Evolutionary conservation across 2,797 vertebrate genomes (phyloP).

Genomic region (Platalea minor): DNA sequence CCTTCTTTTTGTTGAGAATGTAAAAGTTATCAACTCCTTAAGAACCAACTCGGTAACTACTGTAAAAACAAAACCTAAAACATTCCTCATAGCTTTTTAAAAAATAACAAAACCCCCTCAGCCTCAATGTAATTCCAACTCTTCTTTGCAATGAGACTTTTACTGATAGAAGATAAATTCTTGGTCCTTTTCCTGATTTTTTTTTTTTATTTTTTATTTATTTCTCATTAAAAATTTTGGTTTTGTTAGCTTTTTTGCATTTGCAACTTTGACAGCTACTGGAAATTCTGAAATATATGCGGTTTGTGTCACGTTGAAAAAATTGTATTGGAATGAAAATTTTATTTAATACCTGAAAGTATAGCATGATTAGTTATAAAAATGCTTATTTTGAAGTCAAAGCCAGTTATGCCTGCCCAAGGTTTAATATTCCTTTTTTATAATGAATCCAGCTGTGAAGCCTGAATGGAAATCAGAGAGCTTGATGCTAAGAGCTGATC

Average conservation of each 20-base stretch:
- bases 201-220: not conserved
- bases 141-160: not conserved
- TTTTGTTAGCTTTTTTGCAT: not conserved
- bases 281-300: not conserved
- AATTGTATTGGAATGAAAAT: not conserved
- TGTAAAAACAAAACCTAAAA: not conserved
- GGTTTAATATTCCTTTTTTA: conserved; percentile 12
- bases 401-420: not conserved
- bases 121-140: not conserved
- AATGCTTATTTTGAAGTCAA: conserved; percentile 37
- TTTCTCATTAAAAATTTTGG: not conserved
- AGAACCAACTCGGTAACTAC: not conserved
- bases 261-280: not conserved
- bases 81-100: not conserved
- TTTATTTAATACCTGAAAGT: not conserved
- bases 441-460: conserved; percentile 39
- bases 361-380: not conserved
- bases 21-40: not conserved
- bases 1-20: not conserved
- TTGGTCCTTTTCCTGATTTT: not conserved
- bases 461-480: conserved; percentile 30
- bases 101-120: not conserved
- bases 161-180: not conserved
- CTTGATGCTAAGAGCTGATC: conserved; percentile 21
- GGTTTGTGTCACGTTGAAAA: not conserved